These are phyloP conservation scores for Neosilurus mollespiculum DNA, from an alignment of 2,797 vertebrate genomes.

Conservation along the genomic window DNA sequence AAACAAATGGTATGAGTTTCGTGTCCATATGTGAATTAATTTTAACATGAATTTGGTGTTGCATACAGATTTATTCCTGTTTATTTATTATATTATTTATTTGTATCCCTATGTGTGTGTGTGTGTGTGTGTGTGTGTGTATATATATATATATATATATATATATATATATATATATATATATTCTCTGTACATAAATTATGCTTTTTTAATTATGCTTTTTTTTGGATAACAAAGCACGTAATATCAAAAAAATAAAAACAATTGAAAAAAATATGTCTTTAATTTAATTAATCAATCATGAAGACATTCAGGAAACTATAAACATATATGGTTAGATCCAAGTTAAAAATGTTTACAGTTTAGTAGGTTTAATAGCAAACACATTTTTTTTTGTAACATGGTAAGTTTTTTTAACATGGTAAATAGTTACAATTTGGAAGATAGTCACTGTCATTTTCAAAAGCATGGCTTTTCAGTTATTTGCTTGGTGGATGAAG, in stretches of 20 bases:
- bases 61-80: no score
- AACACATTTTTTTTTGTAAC: constrained; percentile 56
- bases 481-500: constrained; percentile 44
- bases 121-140: no score
- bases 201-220: not conserved
- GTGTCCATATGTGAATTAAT: no score
- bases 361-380: constrained; percentile 65
- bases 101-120: no score
- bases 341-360: constrained; percentile 63
- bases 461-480: constrained; percentile 37
- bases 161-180: no score
- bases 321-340: constrained; percentile 38
- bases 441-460: constrained; percentile 47
- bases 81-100: no score
- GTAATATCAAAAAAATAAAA: constrained; percentile 13
- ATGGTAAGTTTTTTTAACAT: constrained; percentile 51
- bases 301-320: constrained; percentile 42
- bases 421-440: constrained; percentile 54
- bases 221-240: not conserved
- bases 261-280: not conserved
- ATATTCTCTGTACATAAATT: no score
- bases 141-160: no score
- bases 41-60: no score
- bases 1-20: no score
- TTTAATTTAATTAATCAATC: not conserved